A percentile compares a stretch with the other conserved stretches of the same genome.
These are phyloP conservation scores for Thalassophryne amazonica DNA, from an alignment of 2,797 vertebrate species.

Conservation along the genomic window DNA sequence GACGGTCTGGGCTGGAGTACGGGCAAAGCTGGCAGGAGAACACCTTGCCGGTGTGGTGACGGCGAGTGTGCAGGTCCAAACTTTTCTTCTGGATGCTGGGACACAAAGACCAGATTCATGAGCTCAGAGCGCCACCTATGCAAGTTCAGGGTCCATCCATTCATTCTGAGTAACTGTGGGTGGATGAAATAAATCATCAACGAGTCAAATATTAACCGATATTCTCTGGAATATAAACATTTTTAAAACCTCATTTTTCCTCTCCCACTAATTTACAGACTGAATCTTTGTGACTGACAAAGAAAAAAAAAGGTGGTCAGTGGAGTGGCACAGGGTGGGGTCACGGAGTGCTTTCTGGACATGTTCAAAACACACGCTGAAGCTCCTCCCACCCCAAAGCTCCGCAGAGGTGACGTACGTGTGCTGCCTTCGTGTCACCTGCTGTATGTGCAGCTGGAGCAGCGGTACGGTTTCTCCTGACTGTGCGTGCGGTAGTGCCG, in stretches of 20 bases:
- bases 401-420: neutral
- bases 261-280: too few relatives aligned
- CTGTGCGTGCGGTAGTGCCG: conserved; percentile 60
- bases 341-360: too few relatives aligned
- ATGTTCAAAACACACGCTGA: too few relatives aligned
- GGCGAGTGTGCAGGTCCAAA: conserved; percentile 72
- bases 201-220: too few relatives aligned
- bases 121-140: neutral
- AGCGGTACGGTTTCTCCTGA: conserved; percentile 69
- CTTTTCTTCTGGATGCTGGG: conserved; percentile 82
- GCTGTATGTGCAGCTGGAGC: conserved; percentile 67
- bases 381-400: neutral
- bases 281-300: too few relatives aligned
- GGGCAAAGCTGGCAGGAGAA: conserved; percentile 73
- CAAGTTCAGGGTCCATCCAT: too few relatives aligned
- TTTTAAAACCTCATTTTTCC: too few relatives aligned
- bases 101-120: neutral
- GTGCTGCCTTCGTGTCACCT: conserved; percentile 55
- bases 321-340: too few relatives aligned
- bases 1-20: conserved; percentile 71
- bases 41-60: conserved; percentile 70
- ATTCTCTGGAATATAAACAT: too few relatives aligned
- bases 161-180: too few relatives aligned
- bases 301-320: too few relatives aligned
- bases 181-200: too few relatives aligned